phyloP scores from a whole-genome alignment of 2,888 invertebrate species.

The Agrotis exclamationis region DNA sequence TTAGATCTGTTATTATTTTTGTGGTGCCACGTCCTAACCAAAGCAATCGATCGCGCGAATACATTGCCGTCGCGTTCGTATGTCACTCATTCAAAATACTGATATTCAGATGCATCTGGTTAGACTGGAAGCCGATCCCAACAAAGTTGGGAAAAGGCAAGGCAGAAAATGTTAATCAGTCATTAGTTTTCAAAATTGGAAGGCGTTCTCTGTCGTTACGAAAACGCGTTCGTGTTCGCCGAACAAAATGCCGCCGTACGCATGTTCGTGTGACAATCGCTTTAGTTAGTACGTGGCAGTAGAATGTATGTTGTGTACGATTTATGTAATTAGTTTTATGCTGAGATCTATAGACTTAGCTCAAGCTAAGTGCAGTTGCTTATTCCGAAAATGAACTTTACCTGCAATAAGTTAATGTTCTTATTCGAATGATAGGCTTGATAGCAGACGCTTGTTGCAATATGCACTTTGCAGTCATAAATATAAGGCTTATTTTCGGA shows the following conservation, averaged over 20 bases:
- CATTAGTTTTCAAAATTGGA: not conserved
- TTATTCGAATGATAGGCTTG: too few species aligned
- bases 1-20: not conserved
- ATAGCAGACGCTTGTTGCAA: too few species aligned
- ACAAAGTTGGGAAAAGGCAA: too few species aligned
- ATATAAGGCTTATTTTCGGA: too few species aligned
- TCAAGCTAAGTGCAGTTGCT: too few species aligned
- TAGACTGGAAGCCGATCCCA: too few species aligned
- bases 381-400: too few species aligned
- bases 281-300: not conserved
- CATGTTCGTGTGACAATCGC: not conserved
- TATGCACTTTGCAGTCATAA: too few species aligned
- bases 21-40: not conserved
- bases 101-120: too few species aligned
- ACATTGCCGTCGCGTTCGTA: not conserved
- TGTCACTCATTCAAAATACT: not conserved
- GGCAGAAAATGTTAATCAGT: not conserved
- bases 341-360: too few species aligned
- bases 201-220: not conserved
- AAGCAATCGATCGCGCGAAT: not conserved
- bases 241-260: not conserved
- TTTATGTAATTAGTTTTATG: slow-evolving; percentile 3
- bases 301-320: slow-evolving; percentile 15
- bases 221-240: not conserved
- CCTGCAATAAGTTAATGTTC: too few species aligned